Evolutionary conservation across 2,113 vertebrate genomes (phyloP).

Genomic region (Upupa epops): DNA sequence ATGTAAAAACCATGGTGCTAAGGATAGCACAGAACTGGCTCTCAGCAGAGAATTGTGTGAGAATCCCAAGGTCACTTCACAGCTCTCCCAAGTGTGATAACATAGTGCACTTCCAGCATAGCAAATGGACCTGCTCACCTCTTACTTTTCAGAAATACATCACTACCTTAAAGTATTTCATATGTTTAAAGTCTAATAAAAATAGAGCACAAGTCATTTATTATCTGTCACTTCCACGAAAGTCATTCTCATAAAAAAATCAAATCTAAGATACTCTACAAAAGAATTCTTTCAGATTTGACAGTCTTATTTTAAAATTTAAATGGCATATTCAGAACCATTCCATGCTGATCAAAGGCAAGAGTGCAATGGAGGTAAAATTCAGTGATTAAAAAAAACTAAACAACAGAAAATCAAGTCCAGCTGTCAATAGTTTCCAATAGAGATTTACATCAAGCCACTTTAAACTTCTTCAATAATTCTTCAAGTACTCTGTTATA

Average conservation of each 20-base stretch:
- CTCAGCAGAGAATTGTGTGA: background rate
- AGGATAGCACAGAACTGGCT: background rate
- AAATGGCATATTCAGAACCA: background rate
- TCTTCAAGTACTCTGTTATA: slow-evolving; percentile 2
- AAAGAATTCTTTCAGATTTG: background rate
- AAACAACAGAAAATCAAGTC: background rate
- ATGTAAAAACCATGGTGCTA: background rate
- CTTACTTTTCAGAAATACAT: background rate
- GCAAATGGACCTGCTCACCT: background rate
- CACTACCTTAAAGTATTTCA: background rate
- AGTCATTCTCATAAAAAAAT: slow-evolving; percentile 13
- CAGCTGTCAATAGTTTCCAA: slow-evolving; percentile 43
- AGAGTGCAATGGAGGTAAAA: background rate
- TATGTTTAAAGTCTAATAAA: slow-evolving; percentile 38
- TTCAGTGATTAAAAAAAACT: background rate
- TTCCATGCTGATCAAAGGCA: slow-evolving; percentile 7
- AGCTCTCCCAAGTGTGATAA: background rate
- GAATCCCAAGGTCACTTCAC: background rate
- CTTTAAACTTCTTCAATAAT: slow-evolving; percentile 24
- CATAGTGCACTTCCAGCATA: background rate
- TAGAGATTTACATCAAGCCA: slow-evolving; percentile 29
- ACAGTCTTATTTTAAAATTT: slow-evolving; percentile 20
- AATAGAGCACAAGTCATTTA: slow-evolving; percentile 12
- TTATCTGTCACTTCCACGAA: background rate
- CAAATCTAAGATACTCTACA: slow-evolving; percentile 5